phyloP scores from a whole-genome alignment of 2,113 vertebrate genomes.

The Pelusios castaneus region DNA sequence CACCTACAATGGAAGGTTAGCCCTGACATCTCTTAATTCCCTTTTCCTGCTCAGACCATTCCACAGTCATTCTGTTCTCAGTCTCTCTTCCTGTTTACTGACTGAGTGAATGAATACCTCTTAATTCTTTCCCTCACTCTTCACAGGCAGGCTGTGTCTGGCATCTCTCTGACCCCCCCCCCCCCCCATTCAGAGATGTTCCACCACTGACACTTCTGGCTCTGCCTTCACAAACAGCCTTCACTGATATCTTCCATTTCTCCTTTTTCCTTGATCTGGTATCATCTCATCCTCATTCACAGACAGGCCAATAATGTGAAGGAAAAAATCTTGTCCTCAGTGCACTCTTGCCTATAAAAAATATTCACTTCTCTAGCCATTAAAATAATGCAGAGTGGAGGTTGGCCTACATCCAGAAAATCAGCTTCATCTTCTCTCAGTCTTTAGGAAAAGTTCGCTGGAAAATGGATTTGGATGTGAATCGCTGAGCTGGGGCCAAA shows the following conservation, averaged over 20 bases:
- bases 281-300: not conserved
- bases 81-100: not conserved
- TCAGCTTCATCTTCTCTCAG: not conserved
- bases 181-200: not conserved
- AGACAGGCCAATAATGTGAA: not conserved
- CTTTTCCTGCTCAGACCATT: not conserved
- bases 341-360: not conserved
- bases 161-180: not conserved
- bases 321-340: rapidly evolving
- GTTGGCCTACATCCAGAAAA: not conserved
- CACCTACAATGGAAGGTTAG: not conserved
- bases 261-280: not conserved
- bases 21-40: not conserved
- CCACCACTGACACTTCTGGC: not conserved
- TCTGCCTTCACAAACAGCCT: not conserved
- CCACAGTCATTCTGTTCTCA: not conserved
- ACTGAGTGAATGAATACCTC: not conserved
- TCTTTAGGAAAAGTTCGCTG: not conserved
- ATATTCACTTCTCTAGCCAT: not conserved
- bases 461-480: not conserved
- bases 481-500: not conserved
- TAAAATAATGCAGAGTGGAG: not conserved
- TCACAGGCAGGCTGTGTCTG: not conserved
- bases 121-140: not conserved
- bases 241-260: not conserved